Percentiles rank a stretch among this genome's conserved stretches.
Conservation (phyloP, 2,888 invertebrate species). For the Volucella inanis region DNA sequence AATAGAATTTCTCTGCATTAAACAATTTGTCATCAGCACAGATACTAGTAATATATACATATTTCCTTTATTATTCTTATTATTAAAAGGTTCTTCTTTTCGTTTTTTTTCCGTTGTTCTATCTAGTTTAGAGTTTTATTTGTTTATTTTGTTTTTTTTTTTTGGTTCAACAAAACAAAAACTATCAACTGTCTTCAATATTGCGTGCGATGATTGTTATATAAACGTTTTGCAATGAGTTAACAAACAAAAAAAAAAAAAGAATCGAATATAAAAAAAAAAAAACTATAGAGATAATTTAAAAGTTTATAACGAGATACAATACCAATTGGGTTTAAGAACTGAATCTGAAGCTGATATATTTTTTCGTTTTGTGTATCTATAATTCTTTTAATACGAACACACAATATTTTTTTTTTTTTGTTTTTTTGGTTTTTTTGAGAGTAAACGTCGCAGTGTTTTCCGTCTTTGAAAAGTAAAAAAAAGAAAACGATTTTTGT, state of each 20-base stretch:
- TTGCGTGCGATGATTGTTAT: constrained; percentile 59
- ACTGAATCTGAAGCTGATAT: constrained; percentile 58
- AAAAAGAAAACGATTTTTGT: not conserved
- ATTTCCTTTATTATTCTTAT: constrained; percentile 65
- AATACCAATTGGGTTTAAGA: constrained; percentile 46
- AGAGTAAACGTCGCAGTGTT: constrained; percentile 69
- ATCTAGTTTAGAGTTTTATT: constrained; percentile 12
- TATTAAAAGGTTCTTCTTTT: constrained; percentile 18
- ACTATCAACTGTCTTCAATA: constrained; percentile 36
- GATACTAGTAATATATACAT: constrained; percentile 73
- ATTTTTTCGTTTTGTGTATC: constrained; percentile 65
- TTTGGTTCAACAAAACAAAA: constrained; percentile 12
- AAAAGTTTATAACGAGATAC: constrained; percentile 52
- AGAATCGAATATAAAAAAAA: too few species aligned
- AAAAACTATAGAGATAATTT: constrained; percentile 35
- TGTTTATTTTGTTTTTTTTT: constrained; percentile 17
- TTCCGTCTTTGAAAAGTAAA: constrained; percentile 28
- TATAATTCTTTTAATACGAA: constrained; percentile 58
- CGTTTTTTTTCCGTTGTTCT: constrained; percentile 19
- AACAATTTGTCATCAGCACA: constrained; percentile 70
- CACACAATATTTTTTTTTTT: constrained; percentile 45
- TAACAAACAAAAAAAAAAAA: too few species aligned
- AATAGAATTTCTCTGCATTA: constrained; percentile 73
- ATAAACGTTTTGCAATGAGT: constrained; percentile 59
- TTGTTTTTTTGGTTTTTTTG: constrained; percentile 2